Evolutionary conservation across 2,888 invertebrate genomes (phyloP).

Genomic region (Pyrrhia umbra): DNA sequence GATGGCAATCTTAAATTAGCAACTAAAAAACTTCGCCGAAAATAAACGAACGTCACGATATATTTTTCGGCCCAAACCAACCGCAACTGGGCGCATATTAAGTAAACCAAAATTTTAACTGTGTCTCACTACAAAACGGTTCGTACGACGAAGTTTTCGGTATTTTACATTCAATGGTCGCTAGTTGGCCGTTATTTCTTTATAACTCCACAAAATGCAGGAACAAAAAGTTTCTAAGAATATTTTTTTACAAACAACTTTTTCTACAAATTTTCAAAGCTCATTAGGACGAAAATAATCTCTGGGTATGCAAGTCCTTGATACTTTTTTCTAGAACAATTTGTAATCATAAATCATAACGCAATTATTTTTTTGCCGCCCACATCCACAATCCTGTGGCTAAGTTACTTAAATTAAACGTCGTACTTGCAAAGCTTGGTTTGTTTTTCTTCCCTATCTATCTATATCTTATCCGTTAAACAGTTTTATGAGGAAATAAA

Average conservation of each 20-base stretch:
- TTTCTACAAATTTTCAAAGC: constrained; percentile 18
- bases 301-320: neutral
- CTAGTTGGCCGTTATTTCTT: constrained; percentile 20
- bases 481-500: too few species aligned
- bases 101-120: constrained; percentile 9
- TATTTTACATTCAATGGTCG: constrained; percentile 15
- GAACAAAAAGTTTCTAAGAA: neutral
- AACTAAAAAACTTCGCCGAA: constrained; percentile 15
- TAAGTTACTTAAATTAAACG: constrained; percentile 2
- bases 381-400: neutral
- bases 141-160: constrained; percentile 29
- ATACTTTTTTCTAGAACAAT: constrained; percentile 25
- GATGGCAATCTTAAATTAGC: constrained; percentile 33
- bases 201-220: constrained; percentile 4
- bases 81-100: neutral
- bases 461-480: too few species aligned
- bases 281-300: constrained; percentile 23
- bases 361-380: constrained; percentile 14
- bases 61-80: neutral
- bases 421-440: neutral
- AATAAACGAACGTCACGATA: constrained; percentile 14
- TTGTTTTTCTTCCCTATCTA: neutral
- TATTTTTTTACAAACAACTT: constrained; percentile 1
- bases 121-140: constrained; percentile 20
- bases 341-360: constrained; percentile 27